Evolutionary conservation across 2,888 invertebrate species (phyloP), one percentile per base, ranked within the genome.

Genomic region (Zhuqinia jingwanae): DNA sequence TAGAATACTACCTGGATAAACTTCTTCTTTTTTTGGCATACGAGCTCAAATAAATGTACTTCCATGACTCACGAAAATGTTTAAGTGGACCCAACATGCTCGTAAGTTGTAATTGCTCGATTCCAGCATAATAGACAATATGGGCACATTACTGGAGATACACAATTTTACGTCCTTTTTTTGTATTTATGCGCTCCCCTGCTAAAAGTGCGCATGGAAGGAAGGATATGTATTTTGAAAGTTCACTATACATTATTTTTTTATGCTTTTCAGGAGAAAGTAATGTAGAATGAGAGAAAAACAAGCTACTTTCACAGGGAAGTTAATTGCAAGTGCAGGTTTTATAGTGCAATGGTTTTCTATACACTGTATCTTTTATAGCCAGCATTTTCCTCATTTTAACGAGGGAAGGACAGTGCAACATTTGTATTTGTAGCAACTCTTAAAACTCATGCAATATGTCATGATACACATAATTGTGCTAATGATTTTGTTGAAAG

Each of bases 21-120:
- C n/a, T n/a, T n/a, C n/a, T n/a, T n/a, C n/a, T n/a, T n/a, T 36
- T 36, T 36, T 36, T 36, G 36, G 36, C 36, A 11, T 65, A 65
- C 11, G 63, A 30, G 63, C 30, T 27, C 30, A 65, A 27, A 27
- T 30, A 65, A 65, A 36, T 36, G 36, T 36, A 8, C 36, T 36
- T 36, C 36, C 36, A 36, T 36, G 36, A 6, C 36, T 36, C 76
- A 36, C 76, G 36, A 30, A 63, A 45, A 36, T 42, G 65, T 36
- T 70, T 80, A 80, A 80, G 80, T 80, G 70, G 68, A 42, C 80
- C 80, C 80, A 80, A 53, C 70, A 30, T 56, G 80, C 80, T 70
- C 80, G 70, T 80, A 80, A 79, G 65, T 15, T 65, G 79, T 65
- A 79, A 79, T 79, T 79, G 79, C 65, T 22, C 8, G 5, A 25